Conservation (phyloP, 2,888 invertebrate species). For the Drosophila kanekoi region DNA sequence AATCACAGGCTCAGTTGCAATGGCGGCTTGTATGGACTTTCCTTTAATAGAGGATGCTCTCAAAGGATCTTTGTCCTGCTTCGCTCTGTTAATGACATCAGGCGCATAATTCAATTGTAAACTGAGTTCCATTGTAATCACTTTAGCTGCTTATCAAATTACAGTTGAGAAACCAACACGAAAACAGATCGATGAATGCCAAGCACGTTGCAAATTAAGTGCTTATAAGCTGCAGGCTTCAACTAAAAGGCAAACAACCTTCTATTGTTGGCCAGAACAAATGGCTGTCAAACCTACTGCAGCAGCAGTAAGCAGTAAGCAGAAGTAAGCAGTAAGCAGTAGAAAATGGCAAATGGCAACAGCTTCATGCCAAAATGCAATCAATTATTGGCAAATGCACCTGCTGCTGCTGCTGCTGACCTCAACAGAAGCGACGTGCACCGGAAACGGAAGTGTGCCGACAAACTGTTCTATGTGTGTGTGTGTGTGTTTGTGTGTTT, state of each 20-base stretch:
- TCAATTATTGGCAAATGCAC: constrained; percentile 61
- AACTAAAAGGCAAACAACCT: constrained; percentile 20
- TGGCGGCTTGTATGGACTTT: not conserved
- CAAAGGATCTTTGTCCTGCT: constrained; percentile 2
- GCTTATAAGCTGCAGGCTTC: constrained; percentile 26
- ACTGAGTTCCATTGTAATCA: constrained; percentile 10
- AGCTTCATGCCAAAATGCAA: constrained; percentile 61
- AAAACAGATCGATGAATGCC: constrained; percentile 5
- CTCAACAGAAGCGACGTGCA: constrained; percentile 45
- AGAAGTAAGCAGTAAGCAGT: not conserved
- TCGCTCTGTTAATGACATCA: constrained; percentile 13
- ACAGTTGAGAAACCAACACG: constrained; percentile 4
- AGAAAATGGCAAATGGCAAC: constrained; percentile 65
- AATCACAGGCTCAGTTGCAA: not conserved
- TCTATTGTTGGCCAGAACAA: constrained; percentile 53
- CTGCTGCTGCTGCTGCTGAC: constrained; percentile 52
- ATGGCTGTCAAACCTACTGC: constrained; percentile 39
- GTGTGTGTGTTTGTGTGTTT: constrained; percentile 21
- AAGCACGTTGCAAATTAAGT: constrained; percentile 45
- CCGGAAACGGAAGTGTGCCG: constrained; percentile 63
- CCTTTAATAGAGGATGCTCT: not conserved
- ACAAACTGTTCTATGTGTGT: constrained; percentile 7
- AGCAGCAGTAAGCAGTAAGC: not conserved
- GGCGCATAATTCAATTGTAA: constrained; percentile 24
- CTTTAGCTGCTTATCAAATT: constrained; percentile 28